Evolutionary conservation across 2,888 invertebrate genomes (phyloP), one percentile per base, ranked within the genome.

Genomic region (Neria commutata): DNA sequence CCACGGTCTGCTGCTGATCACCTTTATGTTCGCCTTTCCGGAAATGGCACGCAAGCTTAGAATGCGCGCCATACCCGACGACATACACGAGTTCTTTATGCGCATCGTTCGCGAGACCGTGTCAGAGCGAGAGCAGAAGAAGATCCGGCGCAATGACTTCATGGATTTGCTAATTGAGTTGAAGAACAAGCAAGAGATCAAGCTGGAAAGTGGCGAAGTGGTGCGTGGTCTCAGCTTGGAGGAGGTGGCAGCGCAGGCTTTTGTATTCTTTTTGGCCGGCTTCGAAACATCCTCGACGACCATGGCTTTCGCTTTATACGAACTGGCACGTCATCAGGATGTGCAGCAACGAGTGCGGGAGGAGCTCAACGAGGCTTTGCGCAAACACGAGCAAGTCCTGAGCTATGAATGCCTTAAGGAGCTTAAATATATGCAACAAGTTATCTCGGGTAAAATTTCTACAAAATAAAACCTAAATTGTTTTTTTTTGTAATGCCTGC

Each of bases 241-340:
- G 2, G 69, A 86, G 21, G 71, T 87, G 0, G 77, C 83, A 0
- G 83, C 86, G 0, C 86, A 88, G 56, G 83, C 85, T 3, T 81
- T 85, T 40, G 76, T 84, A 0, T 86, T 88, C 64, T 84, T 84
- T 58, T 56, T 73, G 1, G 86, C 84, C 42, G 86, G 86, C 1
- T 85, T 83, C 49, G 86, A 86, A 69, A 85, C 86, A 0, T 85
- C 84, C 0, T 79, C 82, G 0, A 78, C 83, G 0, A 81, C 83
- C 0, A 77, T 85, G 68, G 80, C 82, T 17, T 85, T 83, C 63
- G 79, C 81, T 1, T 62, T 85, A 2, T 85, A 83, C 63, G 84
- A 84, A 64, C 67, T 86, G 40, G 84, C 85, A 0, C 70, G 77
- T 11, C 75, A 84, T 67, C 78, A 75, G 24, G 79, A 83, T 0